Evolutionary conservation across 2,797 vertebrate genomes (phyloP).

Genomic region (Poeciliopsis turneri): DNA sequence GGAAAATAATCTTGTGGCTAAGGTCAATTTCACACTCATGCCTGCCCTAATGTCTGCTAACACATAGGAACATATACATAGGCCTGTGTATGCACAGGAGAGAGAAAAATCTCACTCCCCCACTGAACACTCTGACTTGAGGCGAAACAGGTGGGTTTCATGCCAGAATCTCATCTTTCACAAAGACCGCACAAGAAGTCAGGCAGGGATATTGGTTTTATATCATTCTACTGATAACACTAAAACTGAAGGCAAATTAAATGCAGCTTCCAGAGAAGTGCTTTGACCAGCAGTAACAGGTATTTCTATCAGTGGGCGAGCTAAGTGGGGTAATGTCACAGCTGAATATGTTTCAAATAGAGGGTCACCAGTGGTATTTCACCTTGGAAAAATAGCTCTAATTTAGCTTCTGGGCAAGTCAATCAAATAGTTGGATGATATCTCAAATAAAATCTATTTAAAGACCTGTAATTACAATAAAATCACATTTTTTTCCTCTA

Average conservation of each 20-base stretch:
- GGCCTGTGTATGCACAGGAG: conserved; percentile 10
- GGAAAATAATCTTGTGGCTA: conserved; percentile 63
- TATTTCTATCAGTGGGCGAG: conserved; percentile 58
- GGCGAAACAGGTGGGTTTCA: conserved; percentile 77
- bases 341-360: conserved; percentile 57
- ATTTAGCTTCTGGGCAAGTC: conserved; percentile 11
- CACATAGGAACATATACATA: conserved; percentile 46
- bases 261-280: conserved; percentile 58
- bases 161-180: conserved; percentile 73
- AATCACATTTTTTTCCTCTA: conserved; percentile 5
- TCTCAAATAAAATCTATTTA: conserved; percentile 6
- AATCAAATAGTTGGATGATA: neutral
- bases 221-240: conserved; percentile 72
- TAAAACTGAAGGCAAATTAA: conserved; percentile 67
- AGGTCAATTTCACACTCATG: conserved; percentile 77
- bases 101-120: neutral
- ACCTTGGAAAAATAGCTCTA: conserved; percentile 26
- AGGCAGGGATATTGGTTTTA: conserved; percentile 65
- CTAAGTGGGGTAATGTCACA: conserved; percentile 51
- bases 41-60: conserved; percentile 57
- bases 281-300: conserved; percentile 62
- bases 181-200: conserved; percentile 57
- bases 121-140: conserved; percentile 31
- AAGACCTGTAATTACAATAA: conserved; percentile 8
- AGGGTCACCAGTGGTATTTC: conserved; percentile 40